A percentile compares a stretch with the other conserved stretches of the same genome.
phyloP scores from a whole-genome alignment of 2,888 invertebrate species.

The Chymomyza amoena region DNA sequence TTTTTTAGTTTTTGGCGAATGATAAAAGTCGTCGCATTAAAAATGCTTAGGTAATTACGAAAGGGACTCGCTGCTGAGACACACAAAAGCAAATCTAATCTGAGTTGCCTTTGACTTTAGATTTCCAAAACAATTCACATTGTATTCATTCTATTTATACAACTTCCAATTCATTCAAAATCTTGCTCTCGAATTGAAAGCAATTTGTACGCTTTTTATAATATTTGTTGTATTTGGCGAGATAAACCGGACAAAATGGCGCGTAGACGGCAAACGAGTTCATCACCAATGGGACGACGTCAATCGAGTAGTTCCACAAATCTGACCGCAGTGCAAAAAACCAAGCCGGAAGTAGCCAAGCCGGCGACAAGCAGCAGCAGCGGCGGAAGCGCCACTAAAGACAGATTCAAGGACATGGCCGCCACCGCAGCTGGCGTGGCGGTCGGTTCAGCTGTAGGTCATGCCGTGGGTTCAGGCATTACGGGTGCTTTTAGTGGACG shows the following conservation, averaged over 20 bases:
- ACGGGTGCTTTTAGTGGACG: slow-evolving; percentile 50
- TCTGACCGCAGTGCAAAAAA: slow-evolving; percentile 15
- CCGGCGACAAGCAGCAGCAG: slow-evolving; percentile 14
- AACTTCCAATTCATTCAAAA: slow-evolving; percentile 28
- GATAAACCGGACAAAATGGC: slow-evolving; percentile 3
- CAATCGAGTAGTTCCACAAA: slow-evolving; percentile 33
- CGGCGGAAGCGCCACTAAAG: slow-evolving; percentile 20
- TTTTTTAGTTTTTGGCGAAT: neutral
- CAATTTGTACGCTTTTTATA: neutral
- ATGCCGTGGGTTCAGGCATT: slow-evolving; percentile 60
- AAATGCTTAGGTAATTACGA: slow-evolving; percentile 8
- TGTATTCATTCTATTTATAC: slow-evolving; percentile 4
- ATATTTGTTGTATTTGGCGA: neutral
- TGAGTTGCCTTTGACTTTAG: slow-evolving; percentile 22
- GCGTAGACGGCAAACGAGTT: slow-evolving; percentile 1
- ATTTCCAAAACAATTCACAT: neutral
- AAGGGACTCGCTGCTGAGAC: neutral
- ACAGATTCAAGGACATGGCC: slow-evolving; percentile 60
- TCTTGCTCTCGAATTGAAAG: slow-evolving; percentile 17
- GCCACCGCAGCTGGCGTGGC: slow-evolving; percentile 63
- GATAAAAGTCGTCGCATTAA: slow-evolving; percentile 9
- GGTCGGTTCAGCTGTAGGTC: slow-evolving; percentile 61
- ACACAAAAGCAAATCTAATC: neutral
- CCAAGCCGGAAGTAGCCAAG: neutral
- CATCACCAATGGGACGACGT: slow-evolving; percentile 49